A percentile compares a stretch with the other conserved stretches of the same genome.
Evolutionary conservation across 2,888 invertebrate species (phyloP).

Genomic region (Dendrolimus houi): DNA sequence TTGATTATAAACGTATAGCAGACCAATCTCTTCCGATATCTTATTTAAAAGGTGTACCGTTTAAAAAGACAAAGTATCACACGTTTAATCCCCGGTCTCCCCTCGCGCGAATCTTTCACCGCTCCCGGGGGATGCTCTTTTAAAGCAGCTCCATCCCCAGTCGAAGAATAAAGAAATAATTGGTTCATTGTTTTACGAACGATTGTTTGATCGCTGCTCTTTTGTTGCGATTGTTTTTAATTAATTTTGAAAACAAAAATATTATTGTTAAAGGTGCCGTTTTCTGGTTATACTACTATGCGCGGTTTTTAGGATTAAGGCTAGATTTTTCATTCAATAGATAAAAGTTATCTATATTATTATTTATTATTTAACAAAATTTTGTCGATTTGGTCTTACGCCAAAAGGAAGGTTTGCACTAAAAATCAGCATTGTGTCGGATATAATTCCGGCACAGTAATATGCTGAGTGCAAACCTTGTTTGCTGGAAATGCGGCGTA

Average conservation of each 20-base stretch:
- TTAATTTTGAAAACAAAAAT: slow-evolving; percentile 3
- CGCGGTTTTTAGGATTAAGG: too few relatives aligned
- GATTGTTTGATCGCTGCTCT: slow-evolving; percentile 27
- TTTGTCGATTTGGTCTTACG: too few relatives aligned
- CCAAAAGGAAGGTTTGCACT: too few relatives aligned
- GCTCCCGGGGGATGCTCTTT: slow-evolving; percentile 55
- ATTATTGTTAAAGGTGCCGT: too few relatives aligned
- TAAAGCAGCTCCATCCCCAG: slow-evolving; percentile 19
- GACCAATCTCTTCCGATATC: slow-evolving; percentile 22
- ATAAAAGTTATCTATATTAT: too few relatives aligned
- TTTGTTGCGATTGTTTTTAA: slow-evolving; percentile 10
- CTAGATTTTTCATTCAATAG: too few relatives aligned
- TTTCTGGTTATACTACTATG: too few relatives aligned
- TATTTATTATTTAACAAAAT: too few relatives aligned
- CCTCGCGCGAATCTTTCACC: slow-evolving; percentile 63
- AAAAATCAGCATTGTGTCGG: too few relatives aligned
- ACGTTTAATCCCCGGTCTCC: slow-evolving; percentile 41
- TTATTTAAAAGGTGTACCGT: slow-evolving; percentile 34
- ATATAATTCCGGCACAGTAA: too few relatives aligned
- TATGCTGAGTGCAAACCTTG: too few relatives aligned
- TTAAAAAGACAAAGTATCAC: slow-evolving; percentile 69
- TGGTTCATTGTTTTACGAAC: slow-evolving; percentile 62
- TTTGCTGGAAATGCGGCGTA: too few relatives aligned
- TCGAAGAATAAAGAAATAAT: slow-evolving; percentile 23
- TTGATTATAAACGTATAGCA: slow-evolving; percentile 15